Evolutionary conservation across 2,888 invertebrate species (phyloP), one percentile per base, ranked within the genome.

Genomic region (Macropis europaea): DNA sequence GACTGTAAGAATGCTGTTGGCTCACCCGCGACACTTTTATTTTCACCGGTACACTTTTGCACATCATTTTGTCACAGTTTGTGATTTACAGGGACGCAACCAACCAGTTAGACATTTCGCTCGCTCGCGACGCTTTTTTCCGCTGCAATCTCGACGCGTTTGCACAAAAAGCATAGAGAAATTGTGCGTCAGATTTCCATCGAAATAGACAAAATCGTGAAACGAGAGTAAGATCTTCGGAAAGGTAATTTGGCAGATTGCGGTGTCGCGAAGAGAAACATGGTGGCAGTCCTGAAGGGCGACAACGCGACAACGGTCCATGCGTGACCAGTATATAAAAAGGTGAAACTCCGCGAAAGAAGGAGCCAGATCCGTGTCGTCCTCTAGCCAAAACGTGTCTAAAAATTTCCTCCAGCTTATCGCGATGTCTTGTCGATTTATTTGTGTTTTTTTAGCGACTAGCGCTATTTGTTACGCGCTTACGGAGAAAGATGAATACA

Each of bases 271-370:
- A 50, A 36, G 60, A 54, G 57, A 54, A 22, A 64, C 50, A 5
- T 50, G 15, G 13, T 22, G 67, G 60, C 73, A 73, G 66, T 76
- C 79, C 84, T 82, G 84, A 76, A 81, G 82, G 79, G 74, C 81
- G 68, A 79, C 69, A 67, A 71, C 53, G 72, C 59, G 75, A 72
- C 74, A 66, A 64, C 66, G 76, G 50, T 57, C 73, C 77, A 79
- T 71, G 86, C 82, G 82, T 84, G 84, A 83, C 84, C 50, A 53
- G 73, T 76, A 80, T 82, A 86, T 86, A 86, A 86, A 87, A 82
- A 82, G 81, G 86, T 83, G 87, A 85, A 87, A 85, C 87, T 86
- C 74, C 28, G 48, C 45, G 76, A 76, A 81, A 70, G 82, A 68
- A 84, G 82, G 85, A 84, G 82, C 48, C 83, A 87, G 78, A 83